Base-by-base conservation (phyloP, 2,797 vertebrate species). In the Scarus forsteni region DNA sequence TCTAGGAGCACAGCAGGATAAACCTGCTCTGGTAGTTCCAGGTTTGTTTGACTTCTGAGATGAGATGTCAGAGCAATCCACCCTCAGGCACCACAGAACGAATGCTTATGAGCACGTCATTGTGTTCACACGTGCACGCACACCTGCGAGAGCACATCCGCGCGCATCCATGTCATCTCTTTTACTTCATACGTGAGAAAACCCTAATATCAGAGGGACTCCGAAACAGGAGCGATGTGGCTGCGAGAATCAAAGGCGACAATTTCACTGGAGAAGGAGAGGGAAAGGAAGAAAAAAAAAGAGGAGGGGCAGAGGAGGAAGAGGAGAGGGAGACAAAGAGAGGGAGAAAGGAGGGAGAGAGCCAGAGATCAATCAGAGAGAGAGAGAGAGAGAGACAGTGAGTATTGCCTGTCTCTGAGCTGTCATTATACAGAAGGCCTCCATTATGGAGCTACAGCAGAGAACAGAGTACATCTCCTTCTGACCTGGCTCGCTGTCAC, bases 361-460 rank as follows among this genome's bases (percentile, higher is more conserved):
- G 68, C 10, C 8, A 67, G 65, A 77, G 70, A 85, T 81, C 67
- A 85, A 83, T 75, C 60, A 67, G 67, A 60, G 76, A 53, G 27
- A 19, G 55, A 11, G 13, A 51, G 54, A 72, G 56, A 77, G 70
- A 80, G 78, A 86, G 66, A 79, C 18, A 56, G 63, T 65, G 70
- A 87, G 73, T 66, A 75, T 72, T 73, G 85, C 66, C 73, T 77
- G 55, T 72, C 63, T 82, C 70, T 81, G 77, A 81, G 85, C 81
- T 90, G 84, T 90, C 90, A 91, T 93, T 90, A 92, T 76, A 77
- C 77, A 88, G 84, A 79, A 91, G 88, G 86, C 86, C 84, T 87
- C 88, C 86, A 90, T 91, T 92, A 91, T 77, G 75, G 78, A 85
- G 81, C 84, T 74, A 80, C 77, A 83, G 82, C 79, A 76, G 72